Base-by-base conservation (phyloP, 2,797 vertebrate species). In the Lemur catta region DNA sequence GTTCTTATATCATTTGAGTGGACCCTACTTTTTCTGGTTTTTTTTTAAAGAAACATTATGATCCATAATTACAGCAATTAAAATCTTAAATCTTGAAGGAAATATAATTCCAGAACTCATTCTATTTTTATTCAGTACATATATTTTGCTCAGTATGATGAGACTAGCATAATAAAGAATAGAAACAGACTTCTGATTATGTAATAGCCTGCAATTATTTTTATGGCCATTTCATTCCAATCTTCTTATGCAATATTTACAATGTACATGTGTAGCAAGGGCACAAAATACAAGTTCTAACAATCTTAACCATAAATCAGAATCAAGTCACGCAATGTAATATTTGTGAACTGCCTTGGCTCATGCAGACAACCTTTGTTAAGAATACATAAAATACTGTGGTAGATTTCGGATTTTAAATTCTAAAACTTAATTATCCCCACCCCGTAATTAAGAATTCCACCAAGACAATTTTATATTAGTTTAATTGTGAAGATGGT, bases 161-260 rank as follows among this genome's bases (percentile, higher is more conserved):
- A 94, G 93, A 96, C 95, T 81, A 55, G 92, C 96, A 89, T 93
- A 97, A 97, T 86, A 2, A 90, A 97, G 96, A 98, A 91, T 96
- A 98, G 94, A 98, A 94, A 94, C 86, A 97, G 93, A 96, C 38
- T 97, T 96, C 82, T 90, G 97, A 98, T 98, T 98, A 98, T 98
- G 98, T 99, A 99, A 99, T 98, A 99, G 99, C 98, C 99, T 99
- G 98, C 98, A 99, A 99, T 99, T 99, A 99, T 99, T 99, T 99
- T 99, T 99, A 99, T 98, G 98, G 99, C 98, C 98, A 99, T 99
- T 99, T 99, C 99, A 99, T 99, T 99, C 99, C 99, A 99, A 98
- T 99, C 98, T 98, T 98, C 98, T 99, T 99, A 99, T 98, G 99
- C 98, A 99, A 98, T 99, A 99, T 99, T 99, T 98, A 99, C 98